Evolutionary conservation across 2,113 vertebrate species (phyloP), one percentile per base, ranked within the genome.

Genomic region (Vimba vimba): DNA sequence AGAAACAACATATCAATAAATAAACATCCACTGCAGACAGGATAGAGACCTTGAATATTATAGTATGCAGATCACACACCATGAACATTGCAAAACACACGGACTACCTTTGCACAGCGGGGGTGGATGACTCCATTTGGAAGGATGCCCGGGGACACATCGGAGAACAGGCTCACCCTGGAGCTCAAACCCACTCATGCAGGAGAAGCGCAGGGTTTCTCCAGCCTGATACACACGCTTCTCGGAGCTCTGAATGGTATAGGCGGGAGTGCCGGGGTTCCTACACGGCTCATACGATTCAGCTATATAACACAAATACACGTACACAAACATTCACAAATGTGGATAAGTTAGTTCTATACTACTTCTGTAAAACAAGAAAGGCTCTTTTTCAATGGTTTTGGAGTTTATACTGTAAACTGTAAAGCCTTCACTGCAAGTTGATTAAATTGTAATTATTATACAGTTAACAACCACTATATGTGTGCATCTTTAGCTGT

Each of bases 141-240:
- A 98, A 1, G 97, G 97, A 87, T 96, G 97, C 55, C 97, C 97
- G 0, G 96, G 96, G 86, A 98, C 91, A 90, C 98, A 99, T 86
- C 94, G 96, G 89, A 99, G 94, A 89, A 92, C 93, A 86, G 95
- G 91, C 75, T 97, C 96, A 0, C 98, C 98, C 89, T 96, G 94
- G 50, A 98, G 93, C 75, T 95, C 93, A 45, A 96, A 96, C 27
- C 97, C 96, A 0, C 90, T 86, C 0, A 91, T 86, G 84, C 98
- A 99, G 39, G 97, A 96, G 94, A 96, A 99, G 89, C 93, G 94
- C 7, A 98, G 88, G 1, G 92, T 95, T 86, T 97, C 91, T 81
- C 97, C 97, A 0, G 97, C 92, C 33, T 97, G 96, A 91, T 98
- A 96, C 59, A 96, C 86, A 12, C 89, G 91, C 87, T 96, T 94